A percentile compares a stretch with the other conserved stretches of the same genome.
These are phyloP conservation scores for Phenganax subtilis DNA, from an alignment of 92 coral and sea anemone genomes.

Conservation along the genomic window DNA sequence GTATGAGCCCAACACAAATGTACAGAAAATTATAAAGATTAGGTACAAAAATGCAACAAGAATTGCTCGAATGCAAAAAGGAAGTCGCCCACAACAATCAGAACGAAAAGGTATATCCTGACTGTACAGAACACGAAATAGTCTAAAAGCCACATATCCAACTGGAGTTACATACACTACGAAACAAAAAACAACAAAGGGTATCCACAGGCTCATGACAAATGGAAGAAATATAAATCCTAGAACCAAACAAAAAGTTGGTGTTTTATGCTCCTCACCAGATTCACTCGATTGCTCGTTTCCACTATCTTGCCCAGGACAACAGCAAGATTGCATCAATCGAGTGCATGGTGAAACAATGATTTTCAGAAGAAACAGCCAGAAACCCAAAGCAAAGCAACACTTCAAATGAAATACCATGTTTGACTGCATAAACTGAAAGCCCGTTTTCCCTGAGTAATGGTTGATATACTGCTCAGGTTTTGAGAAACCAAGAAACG, in stretches of 20 bases:
- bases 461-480: slow-evolving; percentile 62
- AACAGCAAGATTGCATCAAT: slow-evolving; percentile 52
- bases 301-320: slow-evolving; percentile 30
- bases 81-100: slow-evolving; percentile 71
- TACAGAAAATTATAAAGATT: slow-evolving; percentile 70
- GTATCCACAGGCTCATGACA: slow-evolving; percentile 63
- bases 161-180: slow-evolving; percentile 74
- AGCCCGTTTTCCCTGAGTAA: slow-evolving; percentile 73
- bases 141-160: slow-evolving; percentile 83
- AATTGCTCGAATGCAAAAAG: slow-evolving; percentile 53
- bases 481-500: slow-evolving; percentile 75
- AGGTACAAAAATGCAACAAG: slow-evolving; percentile 69
- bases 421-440: slow-evolving; percentile 87
- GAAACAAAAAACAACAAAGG: slow-evolving; percentile 60
- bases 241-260: slow-evolving; percentile 43
- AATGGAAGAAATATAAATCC: slow-evolving; percentile 48
- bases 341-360: slow-evolving; percentile 53
- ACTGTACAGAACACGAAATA: slow-evolving; percentile 78
- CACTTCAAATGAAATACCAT: slow-evolving; percentile 91
- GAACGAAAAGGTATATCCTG: slow-evolving; percentile 58
- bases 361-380: slow-evolving; percentile 76
- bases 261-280: slow-evolving; percentile 34
- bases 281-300: slow-evolving; percentile 17
- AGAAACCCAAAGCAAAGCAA: slow-evolving; percentile 59
- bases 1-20: slow-evolving; percentile 76